Base-by-base conservation (phyloP, 53 echinoderm and acorn worm genomes). In the Zoroaster sp. region DNA sequence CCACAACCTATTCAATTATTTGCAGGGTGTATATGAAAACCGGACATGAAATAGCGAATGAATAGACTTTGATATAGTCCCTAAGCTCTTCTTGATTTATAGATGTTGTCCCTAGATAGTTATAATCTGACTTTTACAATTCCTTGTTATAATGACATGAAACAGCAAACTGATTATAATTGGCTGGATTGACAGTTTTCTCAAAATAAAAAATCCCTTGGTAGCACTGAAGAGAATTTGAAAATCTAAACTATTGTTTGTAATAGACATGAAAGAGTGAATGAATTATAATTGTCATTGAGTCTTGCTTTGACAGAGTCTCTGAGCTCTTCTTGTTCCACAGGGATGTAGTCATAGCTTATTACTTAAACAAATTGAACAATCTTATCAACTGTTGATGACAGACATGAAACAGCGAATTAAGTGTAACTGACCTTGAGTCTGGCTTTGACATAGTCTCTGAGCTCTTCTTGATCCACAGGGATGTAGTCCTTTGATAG, bases 401-500 rank as follows among this genome's bases (percentile, higher is more conserved):
- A 41, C 43, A 23, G 11, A 13, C 77, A 49, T 46, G 77, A 76
- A 32, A 49, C 23, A 46, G 77, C 63, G 63, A 59, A 8, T 28
- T 21, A 40, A 40, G 11, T 31, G 47, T 49, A 38, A 45, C 42
- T 73, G 17, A 97, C 97, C 95, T 98, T 98, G 69, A 98, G 92
- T 72, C 98, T 92, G 54, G 98, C 98, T 74, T 98, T 98, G 91
- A 93, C 93, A 23, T 98, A 98, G 47, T 91, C 89, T 75, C 98
- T 89, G 20, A 98, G 94, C 86, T 95, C 98, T 86, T 98, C 98
- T 74, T 94, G 95, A 33, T 95, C 98, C 41, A 98, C 95, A 11
- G 98, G 98, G 40, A 98, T 87, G 80, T 98, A 98, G 83, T 98
- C 98, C 93, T 98, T 98, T 83, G 98, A 98, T 38, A 98, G 93